These are phyloP conservation scores for Mormyrus proboscirostris DNA, from an alignment of 2,797 vertebrate species.

Conservation along the genomic window DNA sequence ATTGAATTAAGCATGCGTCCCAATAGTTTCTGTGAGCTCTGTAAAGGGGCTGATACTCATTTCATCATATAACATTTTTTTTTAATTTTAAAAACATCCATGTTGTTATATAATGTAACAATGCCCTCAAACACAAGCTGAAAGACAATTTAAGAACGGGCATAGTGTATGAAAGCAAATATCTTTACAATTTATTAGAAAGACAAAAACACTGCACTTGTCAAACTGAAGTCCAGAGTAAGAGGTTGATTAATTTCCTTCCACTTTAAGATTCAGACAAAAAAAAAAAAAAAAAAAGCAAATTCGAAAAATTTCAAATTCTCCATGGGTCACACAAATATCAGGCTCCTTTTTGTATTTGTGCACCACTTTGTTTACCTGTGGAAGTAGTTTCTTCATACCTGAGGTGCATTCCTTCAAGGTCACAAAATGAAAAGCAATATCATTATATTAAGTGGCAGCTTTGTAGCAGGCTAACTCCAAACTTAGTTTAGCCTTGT, in stretches of 20 bases:
- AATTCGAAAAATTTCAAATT: constrained; percentile 23
- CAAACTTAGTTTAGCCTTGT: not conserved
- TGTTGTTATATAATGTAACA: not conserved
- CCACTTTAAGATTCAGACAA: constrained; percentile 38
- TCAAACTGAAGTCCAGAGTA: constrained; percentile 63
- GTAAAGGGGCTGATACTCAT: not conserved
- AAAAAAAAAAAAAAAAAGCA: constrained; percentile 45
- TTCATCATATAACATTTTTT: not conserved
- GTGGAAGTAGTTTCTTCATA: constrained; percentile 45
- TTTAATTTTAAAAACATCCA: not conserved
- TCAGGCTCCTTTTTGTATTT: constrained; percentile 23
- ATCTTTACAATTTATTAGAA: constrained; percentile 82
- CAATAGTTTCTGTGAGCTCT: not conserved
- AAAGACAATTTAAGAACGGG: not conserved
- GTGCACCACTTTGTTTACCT: constrained; percentile 42
- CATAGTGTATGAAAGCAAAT: not conserved
- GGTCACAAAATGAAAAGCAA: not conserved
- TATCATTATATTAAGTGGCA: not conserved
- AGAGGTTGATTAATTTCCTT: constrained; percentile 32
- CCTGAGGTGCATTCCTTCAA: not conserved
- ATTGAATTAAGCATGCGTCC: not conserved
- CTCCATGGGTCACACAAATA: constrained; percentile 25
- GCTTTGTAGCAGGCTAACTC: not conserved
- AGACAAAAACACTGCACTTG: constrained; percentile 76
- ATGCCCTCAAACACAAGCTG: not conserved